Conservation (phyloP, 2,113 vertebrate species). For the Anoura caudifer region DNA sequence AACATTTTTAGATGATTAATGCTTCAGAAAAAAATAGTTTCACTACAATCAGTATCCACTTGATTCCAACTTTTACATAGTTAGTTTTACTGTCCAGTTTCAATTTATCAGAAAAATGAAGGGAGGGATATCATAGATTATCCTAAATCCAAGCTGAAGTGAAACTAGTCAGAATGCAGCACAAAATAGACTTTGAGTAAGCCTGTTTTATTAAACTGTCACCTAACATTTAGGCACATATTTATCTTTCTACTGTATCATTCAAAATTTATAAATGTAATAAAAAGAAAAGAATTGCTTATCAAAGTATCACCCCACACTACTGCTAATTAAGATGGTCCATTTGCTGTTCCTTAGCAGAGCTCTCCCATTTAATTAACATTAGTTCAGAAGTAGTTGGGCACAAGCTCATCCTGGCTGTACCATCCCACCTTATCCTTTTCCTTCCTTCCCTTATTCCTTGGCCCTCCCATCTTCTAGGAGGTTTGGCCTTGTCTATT, state of each 20-base stretch:
- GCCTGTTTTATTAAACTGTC: constrained; percentile 12
- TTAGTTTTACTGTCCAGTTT: constrained; percentile 36
- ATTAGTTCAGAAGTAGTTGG: not conserved
- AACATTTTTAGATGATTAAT: constrained; percentile 51
- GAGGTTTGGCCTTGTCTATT: not conserved
- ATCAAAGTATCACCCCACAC: not conserved
- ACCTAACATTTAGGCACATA: not conserved
- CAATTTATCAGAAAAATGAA: not conserved
- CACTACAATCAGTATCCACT: not conserved
- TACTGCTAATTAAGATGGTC: not conserved
- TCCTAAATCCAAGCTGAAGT: constrained; percentile 20
- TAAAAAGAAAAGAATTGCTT: not conserved
- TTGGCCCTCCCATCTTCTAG: not conserved
- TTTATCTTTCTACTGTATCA: constrained; percentile 22
- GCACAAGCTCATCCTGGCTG: not conserved
- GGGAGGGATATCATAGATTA: not conserved
- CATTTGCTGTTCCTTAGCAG: not conserved
- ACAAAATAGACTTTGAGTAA: not conserved
- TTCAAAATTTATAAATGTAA: not conserved
- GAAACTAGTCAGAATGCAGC: constrained; percentile 1
- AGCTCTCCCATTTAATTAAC: not conserved
- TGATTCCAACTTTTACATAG: constrained; percentile 24
- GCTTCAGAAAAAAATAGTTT: constrained; percentile 14
- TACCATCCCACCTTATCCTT: not conserved
- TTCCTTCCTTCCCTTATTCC: not conserved